These are phyloP conservation scores for Helogale parvula DNA, from an alignment of 2,113 vertebrate genomes.

Conservation along the genomic window DNA sequence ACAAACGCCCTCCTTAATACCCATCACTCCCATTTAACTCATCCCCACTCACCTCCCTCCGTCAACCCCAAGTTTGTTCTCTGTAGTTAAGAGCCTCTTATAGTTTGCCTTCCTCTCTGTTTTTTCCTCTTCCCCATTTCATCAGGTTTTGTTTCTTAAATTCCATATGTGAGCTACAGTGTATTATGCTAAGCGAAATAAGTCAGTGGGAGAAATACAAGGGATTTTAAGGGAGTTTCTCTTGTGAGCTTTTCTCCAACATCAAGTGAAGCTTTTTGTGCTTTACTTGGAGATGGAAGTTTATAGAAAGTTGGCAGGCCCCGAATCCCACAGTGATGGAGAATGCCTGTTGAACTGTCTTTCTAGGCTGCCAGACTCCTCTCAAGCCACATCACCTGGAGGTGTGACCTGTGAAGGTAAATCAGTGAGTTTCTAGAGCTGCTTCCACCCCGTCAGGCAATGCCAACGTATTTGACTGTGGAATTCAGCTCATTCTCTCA, in stretches of 20 bases:
- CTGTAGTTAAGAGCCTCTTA: too few relatives aligned
- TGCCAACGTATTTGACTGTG: neutral
- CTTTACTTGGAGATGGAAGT: neutral
- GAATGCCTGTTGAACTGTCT: neutral
- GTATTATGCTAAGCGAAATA: too few relatives aligned
- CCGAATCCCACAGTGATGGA: neutral
- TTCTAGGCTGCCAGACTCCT: neutral
- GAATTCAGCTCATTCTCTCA: neutral
- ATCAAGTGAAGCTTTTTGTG: neutral
- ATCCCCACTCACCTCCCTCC: too few relatives aligned
- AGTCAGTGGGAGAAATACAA: neutral
- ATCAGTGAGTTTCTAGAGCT: neutral
- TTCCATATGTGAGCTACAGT: too few relatives aligned
- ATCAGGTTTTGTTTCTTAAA: too few relatives aligned
- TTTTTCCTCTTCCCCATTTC: too few relatives aligned
- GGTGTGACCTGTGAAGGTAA: neutral
- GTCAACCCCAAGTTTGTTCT: too few relatives aligned
- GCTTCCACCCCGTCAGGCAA: neutral
- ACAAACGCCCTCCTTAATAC: too few relatives aligned
- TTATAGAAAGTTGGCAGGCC: neutral
- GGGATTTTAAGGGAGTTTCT: neutral
- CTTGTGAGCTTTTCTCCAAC: neutral
- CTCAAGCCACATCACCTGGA: neutral
- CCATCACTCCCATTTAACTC: too few relatives aligned
- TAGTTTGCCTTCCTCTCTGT: too few relatives aligned